Percentiles rank a stretch among this genome's conserved stretches.
Conservation (phyloP, 2,888 invertebrate genomes). For the Carterocephalus palaemon region DNA sequence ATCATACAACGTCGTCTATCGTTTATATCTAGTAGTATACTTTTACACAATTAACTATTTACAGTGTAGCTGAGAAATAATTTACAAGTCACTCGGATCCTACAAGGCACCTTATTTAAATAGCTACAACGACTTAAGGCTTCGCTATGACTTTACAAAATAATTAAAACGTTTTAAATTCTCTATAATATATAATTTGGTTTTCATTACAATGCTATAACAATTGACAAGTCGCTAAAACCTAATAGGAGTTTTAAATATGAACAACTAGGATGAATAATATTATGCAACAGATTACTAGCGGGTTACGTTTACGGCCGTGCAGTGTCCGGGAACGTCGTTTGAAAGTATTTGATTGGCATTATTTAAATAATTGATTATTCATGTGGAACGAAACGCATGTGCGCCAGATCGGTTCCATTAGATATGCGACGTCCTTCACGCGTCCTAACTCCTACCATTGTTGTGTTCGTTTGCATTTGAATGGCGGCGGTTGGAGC, state of each 20-base stretch:
- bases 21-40: constrained; percentile 73
- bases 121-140: constrained; percentile 74
- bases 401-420: constrained; percentile 67
- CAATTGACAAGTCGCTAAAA: constrained; percentile 72
- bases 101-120: constrained; percentile 77
- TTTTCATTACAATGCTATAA: constrained; percentile 76
- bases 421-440: constrained; percentile 76
- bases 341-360: constrained; percentile 51
- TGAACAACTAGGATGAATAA: constrained; percentile 76
- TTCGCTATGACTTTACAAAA: constrained; percentile 76
- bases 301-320: constrained; percentile 47
- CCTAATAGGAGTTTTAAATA: constrained; percentile 77
- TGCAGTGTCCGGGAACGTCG: constrained; percentile 63
- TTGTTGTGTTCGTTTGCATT: constrained; percentile 74
- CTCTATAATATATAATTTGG: constrained; percentile 79
- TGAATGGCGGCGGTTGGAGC: constrained; percentile 65
- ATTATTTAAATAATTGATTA: constrained; percentile 77
- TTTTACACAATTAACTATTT: constrained; percentile 70
- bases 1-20: constrained; percentile 66
- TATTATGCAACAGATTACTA: constrained; percentile 77
- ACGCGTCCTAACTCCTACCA: constrained; percentile 77
- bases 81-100: constrained; percentile 72
- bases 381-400: constrained; percentile 73
- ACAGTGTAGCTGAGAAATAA: constrained; percentile 74
- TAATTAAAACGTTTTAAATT: constrained; percentile 74